These are phyloP conservation scores for Ptychadena robeensis DNA, from an alignment of 2,797 vertebrate genomes.

Conservation along the genomic window DNA sequence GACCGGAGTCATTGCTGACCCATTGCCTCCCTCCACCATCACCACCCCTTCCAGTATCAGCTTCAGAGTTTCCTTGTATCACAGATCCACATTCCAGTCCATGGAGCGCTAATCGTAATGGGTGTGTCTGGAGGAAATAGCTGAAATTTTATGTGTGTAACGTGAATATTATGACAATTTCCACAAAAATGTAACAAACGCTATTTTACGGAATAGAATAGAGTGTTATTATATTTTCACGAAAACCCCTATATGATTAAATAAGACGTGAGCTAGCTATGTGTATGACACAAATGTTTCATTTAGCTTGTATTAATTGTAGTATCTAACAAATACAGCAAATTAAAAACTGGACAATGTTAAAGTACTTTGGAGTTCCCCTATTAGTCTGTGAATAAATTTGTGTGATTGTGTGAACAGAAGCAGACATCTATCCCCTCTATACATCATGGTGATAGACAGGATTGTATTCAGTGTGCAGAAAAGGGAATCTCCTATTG, in stretches of 20 bases:
- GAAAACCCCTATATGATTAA: background rate
- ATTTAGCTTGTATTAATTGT: background rate
- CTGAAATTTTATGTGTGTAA: background rate
- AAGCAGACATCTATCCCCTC: too few species aligned
- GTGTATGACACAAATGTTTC: background rate
- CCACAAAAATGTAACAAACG: background rate
- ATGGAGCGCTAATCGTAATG: background rate
- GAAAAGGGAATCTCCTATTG: too few species aligned
- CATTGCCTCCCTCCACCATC: too few species aligned
- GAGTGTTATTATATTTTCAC: too few species aligned
- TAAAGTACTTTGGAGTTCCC: too few species aligned
- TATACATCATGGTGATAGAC: too few species aligned
- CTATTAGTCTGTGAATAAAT: too few species aligned
- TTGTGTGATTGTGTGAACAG: too few species aligned
- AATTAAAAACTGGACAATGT: too few species aligned
- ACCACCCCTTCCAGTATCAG: background rate
- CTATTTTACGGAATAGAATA: background rate
- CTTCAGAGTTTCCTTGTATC: background rate
- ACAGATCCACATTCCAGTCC: background rate
- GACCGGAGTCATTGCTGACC: background rate
- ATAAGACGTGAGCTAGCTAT: background rate
- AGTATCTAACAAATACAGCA: too few species aligned
- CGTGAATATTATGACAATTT: background rate
- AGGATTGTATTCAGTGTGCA: too few species aligned
- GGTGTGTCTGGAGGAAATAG: constrained; percentile 2